phyloP scores from a whole-genome alignment of 2,888 invertebrate species.

The Drosophila buzzatii region DNA sequence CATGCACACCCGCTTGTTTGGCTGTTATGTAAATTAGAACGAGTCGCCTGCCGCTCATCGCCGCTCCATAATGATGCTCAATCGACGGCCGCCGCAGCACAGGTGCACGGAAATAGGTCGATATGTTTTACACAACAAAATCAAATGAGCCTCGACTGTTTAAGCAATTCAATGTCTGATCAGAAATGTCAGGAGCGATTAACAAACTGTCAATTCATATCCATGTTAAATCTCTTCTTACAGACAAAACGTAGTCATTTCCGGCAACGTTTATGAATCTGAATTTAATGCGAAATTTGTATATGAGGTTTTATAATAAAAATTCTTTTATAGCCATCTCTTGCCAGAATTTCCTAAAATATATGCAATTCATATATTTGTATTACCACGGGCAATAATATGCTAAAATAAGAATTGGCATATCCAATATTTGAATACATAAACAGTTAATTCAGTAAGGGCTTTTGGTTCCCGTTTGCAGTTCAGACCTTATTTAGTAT shows the following conservation, averaged over 20 bases:
- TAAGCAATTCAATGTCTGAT: constrained; percentile 30
- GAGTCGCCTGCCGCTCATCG: constrained; percentile 42
- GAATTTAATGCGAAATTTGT: neutral
- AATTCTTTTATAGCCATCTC: neutral
- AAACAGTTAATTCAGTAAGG: neutral
- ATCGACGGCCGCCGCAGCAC: constrained; percentile 54
- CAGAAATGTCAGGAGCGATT: constrained; percentile 33
- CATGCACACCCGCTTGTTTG: constrained; percentile 29
- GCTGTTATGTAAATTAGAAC: constrained; percentile 77
- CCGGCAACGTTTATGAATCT: neutral
- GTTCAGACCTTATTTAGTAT: no score
- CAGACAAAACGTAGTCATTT: neutral
- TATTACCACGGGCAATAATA: neutral
- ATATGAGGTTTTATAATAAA: neutral
- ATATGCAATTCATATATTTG: neutral
- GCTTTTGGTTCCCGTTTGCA: neutral
- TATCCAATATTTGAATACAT: neutral
- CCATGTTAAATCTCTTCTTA: constrained; percentile 32
- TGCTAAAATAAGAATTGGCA: neutral
- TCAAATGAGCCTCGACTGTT: constrained; percentile 21
- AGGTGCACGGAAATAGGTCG: constrained; percentile 68
- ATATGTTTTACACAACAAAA: constrained; percentile 30
- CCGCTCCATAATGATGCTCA: constrained; percentile 44
- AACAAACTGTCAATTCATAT: constrained; percentile 53
- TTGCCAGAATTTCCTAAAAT: neutral